Conservation (phyloP, 2,797 vertebrate species). For the Microctenopoma stevenorrisi region DNA sequence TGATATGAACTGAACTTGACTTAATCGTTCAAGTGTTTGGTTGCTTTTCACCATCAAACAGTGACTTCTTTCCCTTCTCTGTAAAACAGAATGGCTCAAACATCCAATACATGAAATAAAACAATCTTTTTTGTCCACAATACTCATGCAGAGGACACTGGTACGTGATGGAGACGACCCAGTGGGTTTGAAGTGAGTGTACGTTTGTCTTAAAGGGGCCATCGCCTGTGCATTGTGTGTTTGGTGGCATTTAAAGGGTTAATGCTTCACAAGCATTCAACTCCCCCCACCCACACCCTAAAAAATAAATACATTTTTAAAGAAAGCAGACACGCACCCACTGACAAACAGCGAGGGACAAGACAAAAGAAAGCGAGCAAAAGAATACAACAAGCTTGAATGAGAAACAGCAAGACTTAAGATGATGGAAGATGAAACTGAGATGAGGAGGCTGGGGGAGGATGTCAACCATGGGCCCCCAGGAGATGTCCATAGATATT, state of each 20-base stretch:
- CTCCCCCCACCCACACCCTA: slow-evolving; percentile 11
- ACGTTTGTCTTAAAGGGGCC: slow-evolving; percentile 78
- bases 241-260: slow-evolving; percentile 81
- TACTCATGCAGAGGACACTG: slow-evolving; percentile 14
- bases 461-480: slow-evolving; percentile 9
- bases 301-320: not conserved
- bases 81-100: slow-evolving; percentile 13
- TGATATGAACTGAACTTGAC: not conserved
- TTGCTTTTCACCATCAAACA: slow-evolving; percentile 25
- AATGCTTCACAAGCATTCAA: slow-evolving; percentile 73
- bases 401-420: slow-evolving; percentile 51
- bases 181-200: slow-evolving; percentile 46
- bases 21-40: not conserved
- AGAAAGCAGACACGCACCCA: slow-evolving; percentile 18
- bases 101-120: slow-evolving; percentile 25
- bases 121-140: slow-evolving; percentile 37
- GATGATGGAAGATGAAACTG: slow-evolving; percentile 18
- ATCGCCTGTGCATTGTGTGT: slow-evolving; percentile 75
- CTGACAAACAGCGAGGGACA: slow-evolving; percentile 18
- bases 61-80: not conserved
- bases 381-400: slow-evolving; percentile 6
- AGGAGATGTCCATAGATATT: slow-evolving; percentile 11
- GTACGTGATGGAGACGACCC: slow-evolving; percentile 26
- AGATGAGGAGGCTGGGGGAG: slow-evolving; percentile 31
- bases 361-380: not conserved